Base-by-base conservation (phyloP, 2,797 vertebrate species). In the Saxicola maurus region DNA sequence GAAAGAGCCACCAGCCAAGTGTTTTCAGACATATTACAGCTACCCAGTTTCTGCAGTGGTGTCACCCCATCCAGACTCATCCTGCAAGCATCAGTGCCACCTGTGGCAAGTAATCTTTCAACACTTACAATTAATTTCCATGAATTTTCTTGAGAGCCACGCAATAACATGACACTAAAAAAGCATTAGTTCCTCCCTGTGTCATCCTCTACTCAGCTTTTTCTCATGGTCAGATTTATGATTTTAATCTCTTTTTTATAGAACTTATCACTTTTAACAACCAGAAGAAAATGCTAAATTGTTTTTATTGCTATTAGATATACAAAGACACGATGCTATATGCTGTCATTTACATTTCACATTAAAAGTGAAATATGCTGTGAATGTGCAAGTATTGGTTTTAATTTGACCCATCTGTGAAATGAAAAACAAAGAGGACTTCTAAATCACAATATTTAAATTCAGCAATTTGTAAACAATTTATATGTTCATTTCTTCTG, bases 371-470 rank as follows among this genome's bases (percentile, higher is more conserved):
- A 96, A 96, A 95, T 96, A 96, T 84, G 79, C 93, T 88, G 75
- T 13, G 87, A 96, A 95, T 91, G 92, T 67, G 9, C 90, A 96
- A 96, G 94, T 96, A 97, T 97, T 96, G 97, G 85, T 95, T 97
- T 97, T 97, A 96, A 97, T 97, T 96, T 96, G 94, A 95, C 93
- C 92, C 95, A 96, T 97, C 96, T 97, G 95, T 96, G 96, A 96
- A 95, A 92, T 33, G 90, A 95, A 96, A 95, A 94, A 84, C 93
- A 96, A 96, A 97, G 87, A 94, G 82, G 88, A 87, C 93, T 93
- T 92, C 91, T 94, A 96, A 96, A 95, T 96, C 89, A 93, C 90
- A 94, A 91, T 93, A 95, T 97, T 94, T 96, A 96, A 97, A 97
- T 97, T 93, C 89, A 94, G 93, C 27, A 0, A 96, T 96, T 97